A percentile compares a stretch with the other conserved stretches of the same genome.
phyloP scores from a whole-genome alignment of 2,888 invertebrate genomes.

The Malthinus seriepunctatus region DNA sequence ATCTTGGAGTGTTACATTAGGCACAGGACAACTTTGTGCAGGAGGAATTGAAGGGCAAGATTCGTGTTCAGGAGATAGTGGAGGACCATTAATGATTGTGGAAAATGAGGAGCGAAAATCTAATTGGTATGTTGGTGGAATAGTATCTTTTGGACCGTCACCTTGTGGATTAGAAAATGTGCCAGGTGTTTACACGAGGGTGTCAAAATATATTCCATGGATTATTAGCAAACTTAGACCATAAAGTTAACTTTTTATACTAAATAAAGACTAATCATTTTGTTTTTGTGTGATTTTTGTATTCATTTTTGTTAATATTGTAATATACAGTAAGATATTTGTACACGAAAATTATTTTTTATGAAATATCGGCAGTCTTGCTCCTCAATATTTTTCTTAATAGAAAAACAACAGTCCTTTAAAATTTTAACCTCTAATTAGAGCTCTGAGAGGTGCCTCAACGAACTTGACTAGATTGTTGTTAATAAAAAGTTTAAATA shows the following conservation, averaged over 20 bases:
- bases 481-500: too few species aligned
- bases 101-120: conserved; percentile 40
- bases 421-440: too few species aligned
- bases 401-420: too few species aligned
- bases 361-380: too few species aligned
- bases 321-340: background rate
- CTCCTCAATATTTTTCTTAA: too few species aligned
- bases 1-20: conserved; percentile 52
- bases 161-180: conserved; percentile 59
- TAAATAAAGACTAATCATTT: too few species aligned
- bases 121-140: conserved; percentile 59
- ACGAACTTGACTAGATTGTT: too few species aligned
- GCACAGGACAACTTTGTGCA: conserved; percentile 62
- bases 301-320: background rate
- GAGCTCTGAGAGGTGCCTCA: too few species aligned
- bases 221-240: conserved; percentile 54
- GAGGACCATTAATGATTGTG: conserved; percentile 62
- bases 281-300: too few species aligned
- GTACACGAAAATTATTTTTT: too few species aligned
- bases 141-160: conserved; percentile 65
- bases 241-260: too few species aligned
- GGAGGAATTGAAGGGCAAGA: conserved; percentile 61
- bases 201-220: conserved; percentile 64
- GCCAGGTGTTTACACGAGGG: conserved; percentile 67
- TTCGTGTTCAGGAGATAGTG: conserved; percentile 67